Conservation (phyloP, 2,113 vertebrate genomes). For the Prietella phreatophila region DNA sequence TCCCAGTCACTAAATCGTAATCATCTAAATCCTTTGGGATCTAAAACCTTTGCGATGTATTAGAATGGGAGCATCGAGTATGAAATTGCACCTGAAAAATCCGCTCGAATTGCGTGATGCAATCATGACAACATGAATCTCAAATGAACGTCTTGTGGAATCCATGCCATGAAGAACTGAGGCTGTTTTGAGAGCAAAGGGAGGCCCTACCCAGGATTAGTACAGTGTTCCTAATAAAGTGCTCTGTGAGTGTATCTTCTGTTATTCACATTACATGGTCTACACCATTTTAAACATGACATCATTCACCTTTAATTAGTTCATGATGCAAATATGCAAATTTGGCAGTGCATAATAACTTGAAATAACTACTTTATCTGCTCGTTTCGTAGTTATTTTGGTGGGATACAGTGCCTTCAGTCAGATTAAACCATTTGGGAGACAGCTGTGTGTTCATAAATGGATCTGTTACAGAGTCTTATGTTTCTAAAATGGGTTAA, state of each 20-base stretch:
- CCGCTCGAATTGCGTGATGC: no score
- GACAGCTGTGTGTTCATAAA: background rate
- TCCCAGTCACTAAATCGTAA: no score
- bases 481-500: background rate
- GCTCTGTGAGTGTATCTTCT: background rate
- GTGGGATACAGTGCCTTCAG: background rate
- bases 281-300: background rate
- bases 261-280: background rate
- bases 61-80: no score
- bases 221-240: background rate
- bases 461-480: background rate
- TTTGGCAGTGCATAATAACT: background rate
- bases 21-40: no score
- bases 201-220: background rate
- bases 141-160: no score
- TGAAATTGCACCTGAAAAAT: no score
- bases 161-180: background rate
- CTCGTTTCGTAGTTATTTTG: background rate
- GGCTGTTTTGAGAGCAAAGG: background rate
- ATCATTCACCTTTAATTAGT: background rate
- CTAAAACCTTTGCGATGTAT: background rate
- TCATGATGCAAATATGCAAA: background rate
- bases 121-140: no score
- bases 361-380: background rate
- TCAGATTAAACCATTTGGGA: background rate